A percentile compares a stretch with the other conserved stretches of the same genome.
Conservation (phyloP, 2,797 vertebrate genomes). For the Leptoclinus maculatus region DNA sequence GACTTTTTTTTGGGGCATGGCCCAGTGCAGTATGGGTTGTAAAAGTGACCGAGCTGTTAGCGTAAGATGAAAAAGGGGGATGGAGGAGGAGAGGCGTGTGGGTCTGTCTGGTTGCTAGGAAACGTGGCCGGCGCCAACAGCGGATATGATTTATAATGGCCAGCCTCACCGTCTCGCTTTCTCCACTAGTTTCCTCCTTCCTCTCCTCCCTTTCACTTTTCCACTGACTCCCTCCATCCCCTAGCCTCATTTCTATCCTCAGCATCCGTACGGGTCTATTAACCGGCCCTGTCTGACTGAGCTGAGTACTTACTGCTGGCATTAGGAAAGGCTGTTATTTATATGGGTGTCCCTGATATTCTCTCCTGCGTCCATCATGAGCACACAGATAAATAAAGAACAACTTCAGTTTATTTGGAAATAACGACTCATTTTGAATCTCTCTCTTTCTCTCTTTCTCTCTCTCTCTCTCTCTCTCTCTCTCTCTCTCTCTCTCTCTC, state of each 20-base stretch:
- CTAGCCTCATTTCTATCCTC: slow-evolving; percentile 55
- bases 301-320: slow-evolving; percentile 46
- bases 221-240: slow-evolving; percentile 60
- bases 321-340: slow-evolving; percentile 50
- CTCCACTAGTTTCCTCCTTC: slow-evolving; percentile 70
- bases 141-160: slow-evolving; percentile 85
- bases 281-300: slow-evolving; percentile 49
- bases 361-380: slow-evolving; percentile 19
- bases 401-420: slow-evolving; percentile 31
- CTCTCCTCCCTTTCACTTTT: slow-evolving; percentile 74
- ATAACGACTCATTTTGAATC: slow-evolving; percentile 11
- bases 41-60: slow-evolving; percentile 74
- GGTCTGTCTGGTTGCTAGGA: slow-evolving; percentile 83
- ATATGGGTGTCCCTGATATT: slow-evolving; percentile 45
- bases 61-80: slow-evolving; percentile 69
- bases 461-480: no score
- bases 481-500: neutral
- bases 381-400: neutral
- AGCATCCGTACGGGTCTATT: slow-evolving; percentile 53
- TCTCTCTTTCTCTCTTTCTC: neutral
- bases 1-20: slow-evolving; percentile 70
- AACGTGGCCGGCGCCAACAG: slow-evolving; percentile 80
- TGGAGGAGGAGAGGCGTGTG: slow-evolving; percentile 70
- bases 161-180: slow-evolving; percentile 81
- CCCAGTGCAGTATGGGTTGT: slow-evolving; percentile 78